Evolutionary conservation across 2,888 invertebrate species (phyloP).

Genomic region (Acrobasis consociella): DNA sequence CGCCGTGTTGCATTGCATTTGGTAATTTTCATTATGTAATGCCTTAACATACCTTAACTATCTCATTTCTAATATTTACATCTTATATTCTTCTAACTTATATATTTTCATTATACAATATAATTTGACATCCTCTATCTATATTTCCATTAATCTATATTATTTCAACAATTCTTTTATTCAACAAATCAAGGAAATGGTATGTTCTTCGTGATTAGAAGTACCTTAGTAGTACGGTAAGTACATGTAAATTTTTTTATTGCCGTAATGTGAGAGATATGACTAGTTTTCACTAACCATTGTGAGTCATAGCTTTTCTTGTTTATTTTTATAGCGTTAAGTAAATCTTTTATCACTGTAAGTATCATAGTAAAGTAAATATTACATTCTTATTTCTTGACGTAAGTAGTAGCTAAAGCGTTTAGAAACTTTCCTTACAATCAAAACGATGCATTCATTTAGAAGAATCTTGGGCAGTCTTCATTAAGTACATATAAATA

Average conservation of each 20-base stretch:
- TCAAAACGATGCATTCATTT: not conserved
- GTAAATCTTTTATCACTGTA: too few relatives aligned
- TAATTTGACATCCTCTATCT: not conserved
- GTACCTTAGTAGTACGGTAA: not conserved
- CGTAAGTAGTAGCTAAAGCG: too few relatives aligned
- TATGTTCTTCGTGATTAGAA: too few relatives aligned
- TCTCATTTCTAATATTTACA: slow-evolving; percentile 42
- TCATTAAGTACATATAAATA: slow-evolving; percentile 13
- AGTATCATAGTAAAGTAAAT: too few relatives aligned
- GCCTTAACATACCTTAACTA: slow-evolving; percentile 31
- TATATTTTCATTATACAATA: not conserved
- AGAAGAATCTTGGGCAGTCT: slow-evolving; percentile 9
- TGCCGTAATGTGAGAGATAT: slow-evolving; percentile 30
- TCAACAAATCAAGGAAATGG: not conserved
- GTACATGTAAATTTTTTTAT: slow-evolving; percentile 10
- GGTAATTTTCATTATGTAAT: slow-evolving; percentile 29
- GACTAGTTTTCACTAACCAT: slow-evolving; percentile 56
- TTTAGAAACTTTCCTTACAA: not conserved
- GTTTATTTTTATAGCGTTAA: not conserved
- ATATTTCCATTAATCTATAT: not conserved
- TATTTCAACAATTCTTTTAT: not conserved
- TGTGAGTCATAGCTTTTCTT: slow-evolving; percentile 20
- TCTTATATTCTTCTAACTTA: slow-evolving; percentile 26
- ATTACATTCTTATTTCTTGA: too few relatives aligned
- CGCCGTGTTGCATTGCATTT: slow-evolving; percentile 45